A percentile compares a stretch with the other conserved stretches of the same genome.
Conservation (phyloP, 2,888 invertebrate species). For the Cerastoderma edule region DNA sequence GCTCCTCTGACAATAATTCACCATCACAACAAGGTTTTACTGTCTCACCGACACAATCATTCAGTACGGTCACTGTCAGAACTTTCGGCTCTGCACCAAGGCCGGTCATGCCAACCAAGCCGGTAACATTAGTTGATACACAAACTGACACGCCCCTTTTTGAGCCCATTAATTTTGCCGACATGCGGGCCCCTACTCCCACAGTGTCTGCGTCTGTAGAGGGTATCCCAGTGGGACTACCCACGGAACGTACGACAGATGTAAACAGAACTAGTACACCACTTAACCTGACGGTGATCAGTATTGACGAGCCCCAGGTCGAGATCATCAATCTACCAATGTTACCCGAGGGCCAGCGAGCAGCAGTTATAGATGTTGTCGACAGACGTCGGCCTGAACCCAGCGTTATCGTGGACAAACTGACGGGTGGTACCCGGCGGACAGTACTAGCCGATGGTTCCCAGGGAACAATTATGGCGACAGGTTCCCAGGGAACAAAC, state of each 20-base stretch:
- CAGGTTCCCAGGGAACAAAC: too few relatives aligned
- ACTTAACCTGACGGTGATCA: too few relatives aligned
- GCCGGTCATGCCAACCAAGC: conserved; percentile 2
- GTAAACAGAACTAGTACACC: neutral
- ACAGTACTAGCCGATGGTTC: too few relatives aligned
- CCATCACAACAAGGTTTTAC: neutral
- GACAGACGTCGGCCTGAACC: conserved; percentile 7
- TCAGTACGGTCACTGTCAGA: neutral
- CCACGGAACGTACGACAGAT: neutral
- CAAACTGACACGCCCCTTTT: conserved; percentile 3
- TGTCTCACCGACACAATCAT: neutral
- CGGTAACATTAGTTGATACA: conserved; percentile 9
- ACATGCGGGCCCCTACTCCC: conserved; percentile 13
- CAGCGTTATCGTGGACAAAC: neutral
- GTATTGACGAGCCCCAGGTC: conserved; percentile 28
- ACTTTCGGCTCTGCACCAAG: neutral
- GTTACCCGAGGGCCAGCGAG: conserved; percentile 49
- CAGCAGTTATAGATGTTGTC: conserved; percentile 43
- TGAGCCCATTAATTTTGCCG: conserved; percentile 1
- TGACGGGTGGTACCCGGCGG: neutral
- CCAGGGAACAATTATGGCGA: too few relatives aligned
- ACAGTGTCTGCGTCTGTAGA: neutral
- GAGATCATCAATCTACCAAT: conserved; percentile 50
- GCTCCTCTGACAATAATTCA: neutral
- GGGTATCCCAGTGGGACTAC: neutral